These are phyloP conservation scores for Enteromius paludinosus DNA, from an alignment of 2,797 vertebrate genomes.

Conservation along the genomic window DNA sequence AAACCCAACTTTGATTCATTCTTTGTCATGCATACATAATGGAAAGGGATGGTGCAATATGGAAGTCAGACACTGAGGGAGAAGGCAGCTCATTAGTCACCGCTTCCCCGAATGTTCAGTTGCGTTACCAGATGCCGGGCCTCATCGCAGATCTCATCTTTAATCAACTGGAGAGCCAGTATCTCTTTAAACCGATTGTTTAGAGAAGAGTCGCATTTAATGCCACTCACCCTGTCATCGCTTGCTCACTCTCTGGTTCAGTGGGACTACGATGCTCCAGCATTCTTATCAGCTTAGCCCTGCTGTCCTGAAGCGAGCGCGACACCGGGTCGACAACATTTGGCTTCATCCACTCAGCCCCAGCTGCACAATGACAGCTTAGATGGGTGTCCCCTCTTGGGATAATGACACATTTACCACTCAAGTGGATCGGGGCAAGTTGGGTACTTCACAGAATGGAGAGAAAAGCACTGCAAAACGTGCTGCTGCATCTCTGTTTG, in stretches of 20 bases:
- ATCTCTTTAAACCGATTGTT: slow-evolving; percentile 27
- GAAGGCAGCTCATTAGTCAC: slow-evolving; percentile 37
- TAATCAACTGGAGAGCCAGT: slow-evolving; percentile 40
- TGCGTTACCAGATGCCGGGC: slow-evolving; percentile 39
- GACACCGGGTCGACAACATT: not conserved
- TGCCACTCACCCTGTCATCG: slow-evolving; percentile 10
- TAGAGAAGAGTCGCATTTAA: slow-evolving; percentile 24
- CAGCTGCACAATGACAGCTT: slow-evolving; percentile 6
- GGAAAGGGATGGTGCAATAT: slow-evolving; percentile 3
- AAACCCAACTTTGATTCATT: slow-evolving; percentile 22
- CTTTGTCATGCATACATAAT: slow-evolving; percentile 17
- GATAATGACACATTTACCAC: slow-evolving; percentile 42
- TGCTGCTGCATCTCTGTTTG: not conserved
- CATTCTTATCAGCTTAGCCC: not conserved
- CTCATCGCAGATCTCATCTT: slow-evolving; percentile 35
- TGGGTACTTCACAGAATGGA: slow-evolving; percentile 1
- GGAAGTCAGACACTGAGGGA: not conserved
- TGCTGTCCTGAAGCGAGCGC: not conserved
- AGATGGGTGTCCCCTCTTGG: slow-evolving; percentile 36
- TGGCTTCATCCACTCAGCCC: slow-evolving; percentile 22
- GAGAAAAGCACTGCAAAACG: not conserved
- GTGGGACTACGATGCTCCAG: not conserved
- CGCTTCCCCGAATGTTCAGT: slow-evolving; percentile 10
- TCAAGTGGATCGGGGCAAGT: slow-evolving; percentile 13
- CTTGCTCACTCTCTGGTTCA: not conserved